A percentile compares a stretch with the other conserved stretches of the same genome.
These are phyloP conservation scores for Plebejus argus DNA, from an alignment of 2,888 invertebrate genomes.

Conservation along the genomic window DNA sequence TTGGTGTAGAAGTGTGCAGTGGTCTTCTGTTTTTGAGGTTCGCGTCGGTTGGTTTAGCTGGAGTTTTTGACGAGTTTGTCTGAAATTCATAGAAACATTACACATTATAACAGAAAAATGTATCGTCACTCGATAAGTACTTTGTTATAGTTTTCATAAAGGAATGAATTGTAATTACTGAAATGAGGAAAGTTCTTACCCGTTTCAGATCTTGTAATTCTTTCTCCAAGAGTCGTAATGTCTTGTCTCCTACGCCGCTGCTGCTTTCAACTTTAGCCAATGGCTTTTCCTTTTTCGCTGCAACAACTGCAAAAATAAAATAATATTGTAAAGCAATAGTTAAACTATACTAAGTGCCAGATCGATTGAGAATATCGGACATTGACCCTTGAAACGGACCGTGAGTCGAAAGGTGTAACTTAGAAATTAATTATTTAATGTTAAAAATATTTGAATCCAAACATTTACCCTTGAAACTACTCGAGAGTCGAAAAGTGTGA, in stretches of 20 bases:
- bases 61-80: slow-evolving; percentile 62
- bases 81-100: slow-evolving; percentile 45
- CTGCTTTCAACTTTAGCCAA: slow-evolving; percentile 52
- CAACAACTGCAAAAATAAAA: slow-evolving; percentile 38
- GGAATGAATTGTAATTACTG: too few species aligned
- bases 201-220: slow-evolving; percentile 82
- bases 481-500: too few species aligned
- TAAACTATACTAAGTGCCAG: too few species aligned
- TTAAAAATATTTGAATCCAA: too few species aligned
- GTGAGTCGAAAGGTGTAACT: too few species aligned
- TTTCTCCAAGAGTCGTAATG: slow-evolving; percentile 77
- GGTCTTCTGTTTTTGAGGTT: slow-evolving; percentile 53
- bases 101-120: background rate
- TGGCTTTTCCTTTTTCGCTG: slow-evolving; percentile 55
- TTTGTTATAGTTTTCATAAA: too few species aligned
- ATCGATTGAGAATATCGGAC: too few species aligned
- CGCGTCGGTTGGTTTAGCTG: slow-evolving; percentile 54
- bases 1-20: slow-evolving; percentile 68
- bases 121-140: background rate
- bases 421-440: too few species aligned
- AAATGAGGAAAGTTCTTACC: slow-evolving; percentile 48
- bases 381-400: too few species aligned
- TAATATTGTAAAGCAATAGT: slow-evolving; percentile 38
- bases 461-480: too few species aligned
- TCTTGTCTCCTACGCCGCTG: slow-evolving; percentile 62